phyloP scores from a whole-genome alignment of 2,888 invertebrate species.

The Eristalinus sepulchralis region DNA sequence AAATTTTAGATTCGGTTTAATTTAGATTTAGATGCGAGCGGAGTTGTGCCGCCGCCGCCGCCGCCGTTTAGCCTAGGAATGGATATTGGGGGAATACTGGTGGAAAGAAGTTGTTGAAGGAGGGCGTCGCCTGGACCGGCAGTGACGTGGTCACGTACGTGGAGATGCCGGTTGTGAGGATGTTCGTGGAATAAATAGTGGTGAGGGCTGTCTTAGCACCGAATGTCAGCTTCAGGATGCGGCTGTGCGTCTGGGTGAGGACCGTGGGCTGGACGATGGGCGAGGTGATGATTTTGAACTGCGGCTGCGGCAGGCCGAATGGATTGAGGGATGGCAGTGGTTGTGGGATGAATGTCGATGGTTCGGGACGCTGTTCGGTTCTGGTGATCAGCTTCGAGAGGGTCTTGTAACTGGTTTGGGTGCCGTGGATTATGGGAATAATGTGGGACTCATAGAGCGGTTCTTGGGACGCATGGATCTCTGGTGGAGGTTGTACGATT shows the following conservation, averaged over 20 bases:
- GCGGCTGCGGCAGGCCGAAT: constrained; percentile 84
- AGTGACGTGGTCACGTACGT: constrained; percentile 91
- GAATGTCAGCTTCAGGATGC: constrained; percentile 91
- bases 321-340: constrained; percentile 80
- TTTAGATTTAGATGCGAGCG: background rate
- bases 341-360: constrained; percentile 82
- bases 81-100: constrained; percentile 89
- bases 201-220: constrained; percentile 95
- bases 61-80: constrained; percentile 84
- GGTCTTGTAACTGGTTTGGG: constrained; percentile 88
- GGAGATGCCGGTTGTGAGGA: constrained; percentile 91
- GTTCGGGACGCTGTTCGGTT: constrained; percentile 89
- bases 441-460: constrained; percentile 92
- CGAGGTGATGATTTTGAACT: constrained; percentile 89
- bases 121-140: constrained; percentile 86
- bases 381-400: constrained; percentile 89
- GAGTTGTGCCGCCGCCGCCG: background rate
- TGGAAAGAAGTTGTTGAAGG: constrained; percentile 89
- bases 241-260: constrained; percentile 90
- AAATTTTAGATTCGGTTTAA: background rate
- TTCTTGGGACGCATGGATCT: constrained; percentile 85
- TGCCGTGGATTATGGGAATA: constrained; percentile 89
- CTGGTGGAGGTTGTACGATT: constrained; percentile 88
- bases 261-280: constrained; percentile 91
- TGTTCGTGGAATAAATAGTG: constrained; percentile 90